Conservation (phyloP, 1,140 invertebrate species). For the Aphelinus certus region DNA sequence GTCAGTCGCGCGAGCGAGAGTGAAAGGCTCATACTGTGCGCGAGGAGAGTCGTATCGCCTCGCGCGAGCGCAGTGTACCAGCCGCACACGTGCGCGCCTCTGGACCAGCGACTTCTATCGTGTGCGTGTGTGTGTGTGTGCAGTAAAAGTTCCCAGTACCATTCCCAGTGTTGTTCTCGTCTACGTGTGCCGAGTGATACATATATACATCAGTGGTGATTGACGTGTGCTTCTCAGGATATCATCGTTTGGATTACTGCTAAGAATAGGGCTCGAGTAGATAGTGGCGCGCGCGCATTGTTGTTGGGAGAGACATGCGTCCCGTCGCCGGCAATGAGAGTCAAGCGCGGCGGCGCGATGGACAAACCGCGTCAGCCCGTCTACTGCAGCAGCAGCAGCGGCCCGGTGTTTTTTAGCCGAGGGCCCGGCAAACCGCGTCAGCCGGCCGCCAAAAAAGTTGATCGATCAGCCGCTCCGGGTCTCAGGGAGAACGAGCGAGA, state of each 20-base stretch:
- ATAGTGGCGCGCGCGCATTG: too few relatives aligned
- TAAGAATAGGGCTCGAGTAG: too few relatives aligned
- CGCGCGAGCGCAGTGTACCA: background rate
- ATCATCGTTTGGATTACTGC: too few relatives aligned
- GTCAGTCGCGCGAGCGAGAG: slow-evolving; percentile 36
- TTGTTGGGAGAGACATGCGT: background rate
- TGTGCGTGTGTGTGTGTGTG: background rate
- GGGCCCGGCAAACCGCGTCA: background rate
- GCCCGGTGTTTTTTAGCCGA: too few relatives aligned
- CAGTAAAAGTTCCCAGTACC: too few relatives aligned
- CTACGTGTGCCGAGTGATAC: too few relatives aligned
- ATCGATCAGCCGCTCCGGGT: slow-evolving; percentile 10
- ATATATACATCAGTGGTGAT: too few relatives aligned
- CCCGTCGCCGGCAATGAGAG: background rate
- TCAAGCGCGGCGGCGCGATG: background rate
- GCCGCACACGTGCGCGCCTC: background rate
- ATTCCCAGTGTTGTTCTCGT: too few relatives aligned
- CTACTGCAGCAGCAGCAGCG: too few relatives aligned
- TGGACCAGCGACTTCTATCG: background rate
- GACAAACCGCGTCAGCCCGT: background rate
- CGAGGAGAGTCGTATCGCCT: slow-evolving; percentile 1
- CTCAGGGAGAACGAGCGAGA: background rate
- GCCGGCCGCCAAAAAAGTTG: slow-evolving; percentile 17
- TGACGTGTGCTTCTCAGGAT: too few relatives aligned
- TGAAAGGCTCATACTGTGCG: slow-evolving; percentile 22